A percentile compares a stretch with the other conserved stretches of the same genome.
Evolutionary conservation across 2,797 vertebrate species (phyloP).

Genomic region (Etheostoma nigrum): DNA sequence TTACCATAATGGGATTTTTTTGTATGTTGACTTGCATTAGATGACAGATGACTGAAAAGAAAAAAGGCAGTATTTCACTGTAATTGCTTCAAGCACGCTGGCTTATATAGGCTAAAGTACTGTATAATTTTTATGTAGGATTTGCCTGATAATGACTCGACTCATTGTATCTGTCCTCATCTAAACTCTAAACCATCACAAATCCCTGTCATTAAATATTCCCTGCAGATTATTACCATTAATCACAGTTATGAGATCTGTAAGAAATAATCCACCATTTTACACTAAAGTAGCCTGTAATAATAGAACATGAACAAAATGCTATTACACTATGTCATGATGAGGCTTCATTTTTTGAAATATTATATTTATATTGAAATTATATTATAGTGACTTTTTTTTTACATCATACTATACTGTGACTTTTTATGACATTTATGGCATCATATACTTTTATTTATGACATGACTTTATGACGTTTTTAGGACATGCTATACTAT

Average conservation of each 20-base stretch:
- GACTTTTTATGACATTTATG: too few species aligned
- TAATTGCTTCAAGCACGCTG: not conserved
- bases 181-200: slow-evolving; percentile 22
- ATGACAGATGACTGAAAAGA: not conserved
- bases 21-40: not conserved
- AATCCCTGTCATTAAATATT: slow-evolving; percentile 43
- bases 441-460: too few species aligned
- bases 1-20: not conserved
- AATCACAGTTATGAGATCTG: slow-evolving; percentile 38
- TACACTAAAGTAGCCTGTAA: slow-evolving; percentile 2
- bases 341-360: not conserved
- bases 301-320: not conserved
- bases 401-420: too few species aligned
- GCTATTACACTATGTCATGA: not conserved
- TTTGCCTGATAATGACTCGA: slow-evolving; percentile 3
- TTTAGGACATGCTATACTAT: too few species aligned
- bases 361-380: not conserved
- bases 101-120: not conserved
- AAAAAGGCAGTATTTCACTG: not conserved
- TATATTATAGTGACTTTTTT: too few species aligned
- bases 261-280: not conserved
- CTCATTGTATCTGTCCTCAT: slow-evolving; percentile 10
- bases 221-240: slow-evolving; percentile 46
- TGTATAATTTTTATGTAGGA: not conserved
- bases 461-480: too few species aligned